Percentiles rank a stretch among this genome's conserved stretches.
phyloP scores from a whole-genome alignment of 2,888 invertebrate species.

The Drosophila falleni region DNA sequence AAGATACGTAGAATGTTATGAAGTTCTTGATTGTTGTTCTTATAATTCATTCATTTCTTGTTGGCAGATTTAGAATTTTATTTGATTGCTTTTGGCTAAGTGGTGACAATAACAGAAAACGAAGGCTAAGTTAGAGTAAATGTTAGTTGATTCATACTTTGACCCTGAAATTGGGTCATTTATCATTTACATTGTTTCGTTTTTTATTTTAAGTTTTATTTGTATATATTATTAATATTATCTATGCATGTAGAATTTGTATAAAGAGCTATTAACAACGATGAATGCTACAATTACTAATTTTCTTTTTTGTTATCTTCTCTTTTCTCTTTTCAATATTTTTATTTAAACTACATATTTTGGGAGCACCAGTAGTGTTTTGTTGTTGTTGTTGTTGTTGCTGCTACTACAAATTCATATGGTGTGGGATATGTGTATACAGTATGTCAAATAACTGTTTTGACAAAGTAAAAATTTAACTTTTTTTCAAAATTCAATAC shows the following conservation, averaged over 20 bases:
- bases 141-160: slow-evolving; percentile 25
- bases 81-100: slow-evolving; percentile 56
- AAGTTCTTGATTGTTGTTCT: slow-evolving; percentile 46
- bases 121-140: slow-evolving; percentile 30
- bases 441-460: background rate
- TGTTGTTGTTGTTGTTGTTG: slow-evolving; percentile 34
- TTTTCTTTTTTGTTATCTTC: slow-evolving; percentile 19
- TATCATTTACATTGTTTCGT: slow-evolving; percentile 36
- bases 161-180: slow-evolving; percentile 28
- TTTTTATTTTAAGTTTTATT: background rate
- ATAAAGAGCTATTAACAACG: slow-evolving; percentile 70
- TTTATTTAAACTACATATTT: slow-evolving; percentile 49
- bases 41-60: slow-evolving; percentile 31
- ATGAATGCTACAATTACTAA: slow-evolving; percentile 59
- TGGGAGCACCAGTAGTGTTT: slow-evolving; percentile 67
- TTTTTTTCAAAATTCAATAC: no score
- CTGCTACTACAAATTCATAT: slow-evolving; percentile 10
- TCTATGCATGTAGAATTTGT: slow-evolving; percentile 31
- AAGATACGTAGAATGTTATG: slow-evolving; percentile 53
- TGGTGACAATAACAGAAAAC: slow-evolving; percentile 37
- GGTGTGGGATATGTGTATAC: slow-evolving; percentile 1
- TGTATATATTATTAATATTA: slow-evolving; percentile 26
- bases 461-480: background rate
- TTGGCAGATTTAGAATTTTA: slow-evolving; percentile 53
- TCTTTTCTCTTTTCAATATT: slow-evolving; percentile 21